Percentiles rank a stretch among this genome's conserved stretches.
Conservation (phyloP, 64 coral and sea anemone genomes). For the Astreopora myriophthalma region DNA sequence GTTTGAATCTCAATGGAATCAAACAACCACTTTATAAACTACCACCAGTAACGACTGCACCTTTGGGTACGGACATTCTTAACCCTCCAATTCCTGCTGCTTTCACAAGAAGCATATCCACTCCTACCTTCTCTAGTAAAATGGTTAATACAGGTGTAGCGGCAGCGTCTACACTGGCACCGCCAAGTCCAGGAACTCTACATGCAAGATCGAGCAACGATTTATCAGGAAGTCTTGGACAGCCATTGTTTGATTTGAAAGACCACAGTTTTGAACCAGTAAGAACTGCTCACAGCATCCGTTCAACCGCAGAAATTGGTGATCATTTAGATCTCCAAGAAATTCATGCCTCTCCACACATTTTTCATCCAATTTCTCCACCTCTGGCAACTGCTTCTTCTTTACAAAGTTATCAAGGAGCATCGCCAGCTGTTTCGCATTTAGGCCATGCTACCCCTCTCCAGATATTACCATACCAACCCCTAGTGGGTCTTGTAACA, state of each 20-base stretch:
- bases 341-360: conserved; percentile 36
- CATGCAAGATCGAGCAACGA: conserved; percentile 9
- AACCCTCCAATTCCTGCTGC: conserved; percentile 1
- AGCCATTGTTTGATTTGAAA: conserved; percentile 83
- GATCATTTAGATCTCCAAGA: conserved; percentile 62
- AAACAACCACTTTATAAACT: conserved; percentile 18
- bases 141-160: background rate
- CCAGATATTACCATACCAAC: background rate
- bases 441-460: conserved; percentile 17
- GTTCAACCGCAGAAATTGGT: conserved; percentile 84
- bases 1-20: conserved; percentile 1
- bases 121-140: conserved; percentile 17
- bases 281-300: conserved; percentile 68
- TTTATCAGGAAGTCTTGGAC: conserved; percentile 70
- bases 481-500: conserved; percentile 31
- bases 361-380: conserved; percentile 70
- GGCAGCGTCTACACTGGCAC: no score
- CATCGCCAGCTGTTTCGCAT: background rate
- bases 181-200: background rate
- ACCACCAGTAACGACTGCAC: conserved; percentile 4
- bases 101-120: background rate
- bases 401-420: conserved; percentile 6
- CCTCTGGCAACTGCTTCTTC: background rate
- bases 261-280: conserved; percentile 87
- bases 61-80: background rate